Evolutionary conservation across 2,113 vertebrate genomes (phyloP), one percentile per base, ranked within the genome.

Genomic region (Astatoreochromis straeleni): DNA sequence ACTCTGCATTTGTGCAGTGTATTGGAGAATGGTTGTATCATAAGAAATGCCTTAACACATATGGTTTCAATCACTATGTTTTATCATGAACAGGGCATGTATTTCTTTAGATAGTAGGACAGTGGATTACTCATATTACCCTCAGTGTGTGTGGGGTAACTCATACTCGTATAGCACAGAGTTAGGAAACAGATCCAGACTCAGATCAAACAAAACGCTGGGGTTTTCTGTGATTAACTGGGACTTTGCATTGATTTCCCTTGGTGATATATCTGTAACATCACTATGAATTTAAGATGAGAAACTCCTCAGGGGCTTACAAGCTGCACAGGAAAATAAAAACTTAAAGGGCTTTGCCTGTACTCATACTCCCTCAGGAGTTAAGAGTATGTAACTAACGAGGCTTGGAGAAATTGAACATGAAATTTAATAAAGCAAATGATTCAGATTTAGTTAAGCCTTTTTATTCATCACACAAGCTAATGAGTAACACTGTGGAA

Each of bases 1-100:
- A 89, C 85, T 86, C 82, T 68, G 60, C 82, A 73, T 88, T 82
- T 90, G 60, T 47, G 26, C 60, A 85, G 70, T 83, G 82, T 55
- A 86, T 65, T n/a, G 24, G 9, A 42, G 73, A 17, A 82, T 38
- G 24, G 51, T 45, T 79, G 80, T n/a, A 47, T 47, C 54, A 60
- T 47, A 4, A 42, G 85, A 78, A 60, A 53, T 45, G 26, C 19
- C 14, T 80, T 73, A 58, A 85, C 82, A 29, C 80, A 82, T 33
- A 53, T 7, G 45, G 58, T 57, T 84, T 86, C 8, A 26, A 91
- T 88, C 81, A 75, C 65, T 53, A 42, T 33, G 29, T 21, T 45
- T 84, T 49, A 78, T 88, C 42, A 19, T 49, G 13, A 45, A 19
- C 13, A 21, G 16, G 16, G 33, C 47, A 87, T 51, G 35, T 49